These are phyloP conservation scores for Muntiacus muntjak DNA, from an alignment of 2,113 vertebrate genomes.

Conservation along the genomic window DNA sequence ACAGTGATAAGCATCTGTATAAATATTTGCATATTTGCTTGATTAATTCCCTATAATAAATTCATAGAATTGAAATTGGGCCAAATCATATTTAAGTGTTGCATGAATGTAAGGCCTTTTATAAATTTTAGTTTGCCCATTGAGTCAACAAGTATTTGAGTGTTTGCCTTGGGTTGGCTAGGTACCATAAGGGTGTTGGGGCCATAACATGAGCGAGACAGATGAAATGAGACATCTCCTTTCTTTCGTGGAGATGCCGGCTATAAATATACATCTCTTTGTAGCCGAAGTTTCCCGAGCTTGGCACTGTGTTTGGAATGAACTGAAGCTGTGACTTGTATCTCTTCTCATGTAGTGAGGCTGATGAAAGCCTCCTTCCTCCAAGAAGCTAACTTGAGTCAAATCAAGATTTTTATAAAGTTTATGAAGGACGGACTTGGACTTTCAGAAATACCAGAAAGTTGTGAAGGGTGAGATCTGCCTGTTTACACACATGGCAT, in stretches of 20 bases:
- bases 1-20: background rate
- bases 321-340: constrained; percentile 44
- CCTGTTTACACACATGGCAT: background rate
- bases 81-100: constrained; percentile 16
- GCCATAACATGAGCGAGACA: background rate
- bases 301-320: background rate
- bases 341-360: background rate
- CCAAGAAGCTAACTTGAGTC: constrained; percentile 26
- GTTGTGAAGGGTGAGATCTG: constrained; percentile 5
- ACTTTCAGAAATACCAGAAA: constrained; percentile 23
- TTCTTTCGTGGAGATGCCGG: background rate
- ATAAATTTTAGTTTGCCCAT: background rate
- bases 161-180: background rate
- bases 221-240: background rate
- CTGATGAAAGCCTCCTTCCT: constrained; percentile 42
- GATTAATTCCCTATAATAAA: background rate
- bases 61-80: background rate
- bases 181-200: background rate
- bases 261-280: background rate
- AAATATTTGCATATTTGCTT: background rate
- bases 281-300: background rate
- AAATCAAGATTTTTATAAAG: constrained; percentile 38
- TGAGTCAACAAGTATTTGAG: background rate
- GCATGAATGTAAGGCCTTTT: background rate
- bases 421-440: constrained; percentile 50